Evolutionary conservation across 2,797 vertebrate species (phyloP), one percentile per base, ranked within the genome.

Genomic region (Tachyglossus aculeatus): DNA sequence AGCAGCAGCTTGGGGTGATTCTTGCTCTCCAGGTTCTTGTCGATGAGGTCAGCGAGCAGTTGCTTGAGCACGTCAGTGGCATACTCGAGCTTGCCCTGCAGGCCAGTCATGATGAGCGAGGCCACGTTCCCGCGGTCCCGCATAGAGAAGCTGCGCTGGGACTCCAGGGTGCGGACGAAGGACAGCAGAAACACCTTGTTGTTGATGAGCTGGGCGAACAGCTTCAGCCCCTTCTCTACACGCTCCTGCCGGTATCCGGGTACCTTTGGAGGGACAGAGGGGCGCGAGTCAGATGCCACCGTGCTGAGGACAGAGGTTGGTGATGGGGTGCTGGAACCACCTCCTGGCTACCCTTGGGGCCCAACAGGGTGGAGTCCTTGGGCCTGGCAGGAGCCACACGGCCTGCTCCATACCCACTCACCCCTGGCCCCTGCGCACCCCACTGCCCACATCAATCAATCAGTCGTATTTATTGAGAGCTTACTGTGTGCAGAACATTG

Each of bases 1-100:
- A 99, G 95, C 53, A 99, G 91, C 52, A 99, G 91, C 86, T 99
- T 99, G 60, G 97, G 98, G 62, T 98, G 97, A 88, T 99, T 99
- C 89, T 98, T 98, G 94, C 97, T 99, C 91, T 99, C 97, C 84
- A 99, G 91, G 88, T 99, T 99, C 83, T 98, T 98, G 88, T 98
- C 96, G 27, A 99, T 99, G 83, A 99, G 97, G 89, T 99, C 97
- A 0, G 98, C 97, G 80, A 99, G 90, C 48, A 99, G 94, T 88
- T 99, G 96, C 64, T 99, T 99, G 43, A 99, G 94, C 69, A 99
- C 97, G 1, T 98, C 98, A 0, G 98, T 99, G 77, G 98, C 96
- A 0, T 99, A 99, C 71, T 99, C 98, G 82, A 99, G 88, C 92
- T 98, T 98, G 93, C 96, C 95, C 90, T 99, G 98, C 76, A 99